Conservation (phyloP, 2,888 invertebrate species). For the Meghimatium bilineatum region DNA sequence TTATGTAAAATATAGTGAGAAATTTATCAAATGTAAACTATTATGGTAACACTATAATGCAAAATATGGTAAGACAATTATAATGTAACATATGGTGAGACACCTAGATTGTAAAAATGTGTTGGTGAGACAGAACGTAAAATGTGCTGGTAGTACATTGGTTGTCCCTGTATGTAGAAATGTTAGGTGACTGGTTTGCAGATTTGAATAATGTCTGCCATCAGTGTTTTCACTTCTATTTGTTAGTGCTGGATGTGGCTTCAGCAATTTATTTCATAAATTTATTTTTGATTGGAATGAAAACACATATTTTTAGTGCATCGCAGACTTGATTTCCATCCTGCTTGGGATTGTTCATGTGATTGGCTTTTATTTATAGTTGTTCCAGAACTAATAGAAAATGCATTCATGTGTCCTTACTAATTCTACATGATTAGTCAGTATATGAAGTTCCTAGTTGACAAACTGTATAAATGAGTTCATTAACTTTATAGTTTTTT, state of each 20-base stretch:
- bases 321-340: slow-evolving; percentile 38
- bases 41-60: too few relatives aligned
- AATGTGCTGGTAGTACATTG: too few relatives aligned
- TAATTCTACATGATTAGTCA: neutral
- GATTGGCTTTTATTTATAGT: slow-evolving; percentile 29
- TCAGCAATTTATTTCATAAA: neutral
- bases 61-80: neutral
- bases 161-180: neutral
- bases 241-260: neutral
- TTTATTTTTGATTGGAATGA: slow-evolving; percentile 11
- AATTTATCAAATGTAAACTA: too few relatives aligned
- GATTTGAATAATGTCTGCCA: neutral
- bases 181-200: neutral
- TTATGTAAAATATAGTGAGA: too few relatives aligned
- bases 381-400: neutral
- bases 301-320: slow-evolving; percentile 7
- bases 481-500: neutral
- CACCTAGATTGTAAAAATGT: too few relatives aligned
- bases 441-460: neutral
- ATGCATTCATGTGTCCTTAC: neutral
- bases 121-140: too few relatives aligned
- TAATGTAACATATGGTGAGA: too few relatives aligned
- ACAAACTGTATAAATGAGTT: neutral
- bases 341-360: slow-evolving; percentile 19
- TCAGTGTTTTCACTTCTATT: neutral